These are phyloP conservation scores for Rhagophthalmus giganteus DNA, from an alignment of 2,888 invertebrate genomes.

Conservation along the genomic window DNA sequence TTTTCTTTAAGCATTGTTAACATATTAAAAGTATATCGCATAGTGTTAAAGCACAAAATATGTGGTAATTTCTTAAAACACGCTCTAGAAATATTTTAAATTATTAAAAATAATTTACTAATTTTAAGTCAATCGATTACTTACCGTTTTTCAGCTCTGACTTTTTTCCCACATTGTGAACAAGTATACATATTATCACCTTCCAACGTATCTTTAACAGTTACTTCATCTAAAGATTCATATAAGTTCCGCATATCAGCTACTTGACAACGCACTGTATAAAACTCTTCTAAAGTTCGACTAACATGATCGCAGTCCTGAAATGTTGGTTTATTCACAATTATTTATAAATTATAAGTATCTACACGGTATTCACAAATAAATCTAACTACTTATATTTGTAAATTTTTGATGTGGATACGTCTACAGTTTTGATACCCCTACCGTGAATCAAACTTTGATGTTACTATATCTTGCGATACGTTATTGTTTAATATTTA, in stretches of 20 bases:
- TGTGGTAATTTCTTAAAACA: slow-evolving; percentile 93
- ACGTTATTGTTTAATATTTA: no score
- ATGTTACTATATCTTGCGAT: no score
- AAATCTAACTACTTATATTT: no score
- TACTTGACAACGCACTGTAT: slow-evolving; percentile 94
- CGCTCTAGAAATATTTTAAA: slow-evolving; percentile 61
- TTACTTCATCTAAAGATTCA: slow-evolving; percentile 94
- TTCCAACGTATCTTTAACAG: slow-evolving; percentile 93
- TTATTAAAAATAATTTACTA: no score
- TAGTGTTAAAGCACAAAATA: slow-evolving; percentile 93
- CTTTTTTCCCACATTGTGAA: slow-evolving; percentile 93
- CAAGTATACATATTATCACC: slow-evolving; percentile 98
- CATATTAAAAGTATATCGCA: slow-evolving; percentile 98
- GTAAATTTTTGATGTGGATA: no score
- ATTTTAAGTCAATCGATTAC: slow-evolving; percentile 1
- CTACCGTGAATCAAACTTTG: no score
- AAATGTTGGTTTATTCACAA: no score
- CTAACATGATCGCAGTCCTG: slow-evolving; percentile 94
- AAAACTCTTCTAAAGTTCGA: slow-evolving; percentile 92
- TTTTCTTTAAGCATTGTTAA: slow-evolving; percentile 96
- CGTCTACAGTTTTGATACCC: no score
- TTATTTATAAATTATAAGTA: no score
- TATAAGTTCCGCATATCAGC: slow-evolving; percentile 95
- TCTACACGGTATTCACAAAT: no score
- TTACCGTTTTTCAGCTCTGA: slow-evolving; percentile 88